These are phyloP conservation scores for Spatulosminthurus flaviceps DNA, from an alignment of 2,888 invertebrate genomes.

Conservation along the genomic window DNA sequence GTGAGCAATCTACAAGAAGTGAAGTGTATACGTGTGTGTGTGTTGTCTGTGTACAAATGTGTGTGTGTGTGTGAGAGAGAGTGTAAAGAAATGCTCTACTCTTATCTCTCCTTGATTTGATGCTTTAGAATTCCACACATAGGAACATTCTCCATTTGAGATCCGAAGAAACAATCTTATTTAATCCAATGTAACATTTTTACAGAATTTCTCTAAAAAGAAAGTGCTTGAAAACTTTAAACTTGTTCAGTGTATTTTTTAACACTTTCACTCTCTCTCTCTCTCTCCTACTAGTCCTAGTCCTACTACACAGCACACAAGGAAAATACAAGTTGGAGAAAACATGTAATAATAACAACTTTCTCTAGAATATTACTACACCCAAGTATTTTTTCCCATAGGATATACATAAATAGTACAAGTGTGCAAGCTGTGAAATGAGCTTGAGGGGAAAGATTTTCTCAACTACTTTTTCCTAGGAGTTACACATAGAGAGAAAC, in stretches of 20 bases:
- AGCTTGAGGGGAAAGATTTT: not conserved
- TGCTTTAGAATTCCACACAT: slow-evolving; percentile 28
- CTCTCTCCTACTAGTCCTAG: no score
- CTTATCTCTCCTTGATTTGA: slow-evolving; percentile 25
- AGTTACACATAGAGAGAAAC: not conserved
- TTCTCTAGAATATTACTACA: no score
- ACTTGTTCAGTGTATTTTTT: not conserved
- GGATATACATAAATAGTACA: no score
- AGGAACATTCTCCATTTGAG: not conserved
- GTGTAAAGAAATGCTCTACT: slow-evolving; percentile 2
- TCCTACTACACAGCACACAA: no score
- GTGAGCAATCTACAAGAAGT: slow-evolving; percentile 18
- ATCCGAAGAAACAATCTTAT: not conserved
- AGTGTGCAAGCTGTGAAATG: no score
- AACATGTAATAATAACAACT: no score
- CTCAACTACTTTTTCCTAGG: not conserved
- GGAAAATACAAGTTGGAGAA: no score
- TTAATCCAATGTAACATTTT: no score
- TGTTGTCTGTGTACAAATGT: no score
- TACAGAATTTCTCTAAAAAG: not conserved
- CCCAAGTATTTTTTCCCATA: no score
- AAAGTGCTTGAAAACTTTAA: not conserved
- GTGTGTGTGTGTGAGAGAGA: not conserved
- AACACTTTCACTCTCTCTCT: no score
- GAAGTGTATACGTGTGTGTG: not conserved